phyloP scores from a whole-genome alignment of 2,888 invertebrate species.

The Meteorus colon region DNA sequence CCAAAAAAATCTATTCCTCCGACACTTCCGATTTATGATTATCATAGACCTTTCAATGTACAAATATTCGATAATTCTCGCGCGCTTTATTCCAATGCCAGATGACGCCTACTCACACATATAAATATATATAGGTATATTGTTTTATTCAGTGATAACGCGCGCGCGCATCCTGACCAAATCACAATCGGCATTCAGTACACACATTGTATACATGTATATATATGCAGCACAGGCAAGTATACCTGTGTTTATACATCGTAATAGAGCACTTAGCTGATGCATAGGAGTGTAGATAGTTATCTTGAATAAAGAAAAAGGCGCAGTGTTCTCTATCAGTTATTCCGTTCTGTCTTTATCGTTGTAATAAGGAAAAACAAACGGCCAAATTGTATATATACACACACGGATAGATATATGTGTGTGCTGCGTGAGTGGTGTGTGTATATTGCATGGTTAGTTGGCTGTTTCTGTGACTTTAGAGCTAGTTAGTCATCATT shows the following conservation, averaged over 20 bases:
- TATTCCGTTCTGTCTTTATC: not conserved
- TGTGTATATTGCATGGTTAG: slow-evolving; percentile 42
- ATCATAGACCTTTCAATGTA: too few relatives aligned
- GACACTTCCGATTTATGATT: too few relatives aligned
- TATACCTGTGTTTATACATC: not conserved
- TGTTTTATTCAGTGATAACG: not conserved
- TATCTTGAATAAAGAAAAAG: not conserved
- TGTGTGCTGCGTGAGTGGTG: slow-evolving; percentile 19
- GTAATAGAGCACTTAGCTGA: not conserved
- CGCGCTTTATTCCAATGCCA: not conserved
- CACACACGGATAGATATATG: not conserved
- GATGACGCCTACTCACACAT: not conserved
- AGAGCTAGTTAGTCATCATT: slow-evolving; percentile 52
- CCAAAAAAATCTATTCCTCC: too few relatives aligned
- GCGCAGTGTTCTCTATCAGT: not conserved
- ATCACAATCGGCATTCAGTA: not conserved
- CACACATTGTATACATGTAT: not conserved
- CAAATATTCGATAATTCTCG: not conserved
- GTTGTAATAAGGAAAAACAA: not conserved
- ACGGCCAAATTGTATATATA: not conserved
- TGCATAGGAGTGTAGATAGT: slow-evolving; percentile 2
- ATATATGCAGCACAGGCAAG: not conserved
- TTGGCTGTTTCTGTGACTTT: slow-evolving; percentile 48
- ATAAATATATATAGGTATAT: not conserved
- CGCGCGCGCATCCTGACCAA: not conserved